phyloP scores from a whole-genome alignment of 2,113 vertebrate genomes.

The Puma concolor region DNA sequence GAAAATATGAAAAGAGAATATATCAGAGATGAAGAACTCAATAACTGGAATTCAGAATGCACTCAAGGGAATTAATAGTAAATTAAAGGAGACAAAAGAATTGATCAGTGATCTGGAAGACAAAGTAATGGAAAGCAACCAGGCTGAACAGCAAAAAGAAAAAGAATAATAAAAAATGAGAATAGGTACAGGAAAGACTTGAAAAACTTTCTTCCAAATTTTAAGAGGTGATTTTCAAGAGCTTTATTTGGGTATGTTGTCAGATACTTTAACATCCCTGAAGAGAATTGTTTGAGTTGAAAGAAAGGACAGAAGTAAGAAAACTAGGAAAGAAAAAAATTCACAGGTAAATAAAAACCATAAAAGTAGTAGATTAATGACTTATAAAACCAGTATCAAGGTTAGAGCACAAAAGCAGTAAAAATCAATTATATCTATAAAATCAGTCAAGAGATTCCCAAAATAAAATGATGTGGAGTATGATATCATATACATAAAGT shows the following conservation, averaged over 20 bases:
- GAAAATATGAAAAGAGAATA: not conserved
- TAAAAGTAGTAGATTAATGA: not conserved
- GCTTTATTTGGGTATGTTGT: slow-evolving; percentile 69
- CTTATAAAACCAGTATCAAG: not conserved
- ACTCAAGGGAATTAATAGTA: not conserved
- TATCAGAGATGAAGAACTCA: not conserved
- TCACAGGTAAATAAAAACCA: not conserved
- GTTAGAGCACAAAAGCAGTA: not conserved
- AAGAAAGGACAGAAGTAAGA: not conserved
- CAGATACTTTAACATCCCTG: not conserved
- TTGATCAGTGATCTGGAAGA: not conserved
- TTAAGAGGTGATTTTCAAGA: slow-evolving; percentile 73
- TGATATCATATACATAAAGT: not conserved
- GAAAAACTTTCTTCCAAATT: slow-evolving; percentile 69
- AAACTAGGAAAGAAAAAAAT: not conserved
- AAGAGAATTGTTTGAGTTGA: not conserved
- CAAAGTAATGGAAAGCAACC: not conserved
- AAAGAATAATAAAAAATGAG: not conserved
- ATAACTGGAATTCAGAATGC: not conserved
- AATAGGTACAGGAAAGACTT: slow-evolving; percentile 49
- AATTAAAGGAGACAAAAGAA: not conserved
- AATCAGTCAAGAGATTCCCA: not conserved
- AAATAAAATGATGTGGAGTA: not conserved
- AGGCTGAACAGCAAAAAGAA: not conserved
- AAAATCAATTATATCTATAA: not conserved